Evolutionary conservation across 2,888 invertebrate genomes (phyloP).

Genomic region (Tachina fera): DNA sequence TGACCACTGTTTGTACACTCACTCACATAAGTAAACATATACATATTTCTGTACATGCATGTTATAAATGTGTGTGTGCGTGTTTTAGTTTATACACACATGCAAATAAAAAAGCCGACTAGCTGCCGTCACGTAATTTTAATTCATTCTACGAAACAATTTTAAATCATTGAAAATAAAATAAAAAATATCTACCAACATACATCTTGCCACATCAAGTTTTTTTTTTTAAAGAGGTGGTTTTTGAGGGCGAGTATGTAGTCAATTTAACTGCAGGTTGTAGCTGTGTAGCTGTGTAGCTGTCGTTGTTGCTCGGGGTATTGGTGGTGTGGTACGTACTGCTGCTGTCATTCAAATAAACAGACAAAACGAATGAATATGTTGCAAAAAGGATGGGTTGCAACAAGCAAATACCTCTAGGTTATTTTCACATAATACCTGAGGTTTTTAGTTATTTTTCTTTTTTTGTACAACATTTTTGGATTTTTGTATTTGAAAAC

Average conservation of each 20-base stretch:
- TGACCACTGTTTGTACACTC: constrained; percentile 50
- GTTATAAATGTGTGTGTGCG: background rate
- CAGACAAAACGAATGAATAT: constrained; percentile 42
- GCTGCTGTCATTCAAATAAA: constrained; percentile 28
- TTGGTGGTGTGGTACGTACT: constrained; percentile 4
- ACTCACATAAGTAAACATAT: constrained; percentile 4
- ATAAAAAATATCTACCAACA: constrained; percentile 27
- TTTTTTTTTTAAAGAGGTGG: constrained; percentile 43
- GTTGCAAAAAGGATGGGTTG: constrained; percentile 56
- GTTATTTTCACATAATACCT: constrained; percentile 71
- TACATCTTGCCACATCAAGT: constrained; percentile 35
- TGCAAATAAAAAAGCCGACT: constrained; percentile 44
- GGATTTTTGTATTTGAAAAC: constrained; percentile 17
- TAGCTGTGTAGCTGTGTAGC: background rate
- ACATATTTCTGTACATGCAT: background rate
- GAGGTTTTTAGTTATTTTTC: constrained; percentile 67
- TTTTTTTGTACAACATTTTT: constrained; percentile 38
- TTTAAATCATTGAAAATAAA: constrained; percentile 66
- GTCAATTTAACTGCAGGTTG: constrained; percentile 64
- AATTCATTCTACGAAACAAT: constrained; percentile 58
- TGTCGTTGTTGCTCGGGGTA: constrained; percentile 4
- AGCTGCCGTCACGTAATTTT: constrained; percentile 63
- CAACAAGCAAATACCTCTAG: constrained; percentile 59
- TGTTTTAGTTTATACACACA: background rate
- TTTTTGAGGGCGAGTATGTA: constrained; percentile 46